Percentiles rank a stretch among this genome's conserved stretches.
Conservation (phyloP, 1,140 invertebrate species). For the Caenorhabditis latens region DNA sequence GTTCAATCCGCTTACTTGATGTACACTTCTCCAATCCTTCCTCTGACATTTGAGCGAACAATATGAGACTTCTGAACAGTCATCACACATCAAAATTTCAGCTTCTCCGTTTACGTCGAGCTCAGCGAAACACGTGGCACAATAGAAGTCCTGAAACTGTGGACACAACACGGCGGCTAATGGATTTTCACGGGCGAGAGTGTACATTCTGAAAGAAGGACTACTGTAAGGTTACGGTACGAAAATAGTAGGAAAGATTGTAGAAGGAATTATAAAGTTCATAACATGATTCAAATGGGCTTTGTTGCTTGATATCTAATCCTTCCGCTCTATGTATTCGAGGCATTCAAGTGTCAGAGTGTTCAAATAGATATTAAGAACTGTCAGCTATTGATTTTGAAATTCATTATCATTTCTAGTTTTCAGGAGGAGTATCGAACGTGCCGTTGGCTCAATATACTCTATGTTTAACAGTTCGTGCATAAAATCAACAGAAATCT, state of each 20-base stretch:
- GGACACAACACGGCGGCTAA: conserved; percentile 7
- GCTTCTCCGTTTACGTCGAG: background rate
- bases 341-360: too few species aligned
- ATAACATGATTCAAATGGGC: too few species aligned
- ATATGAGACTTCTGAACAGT: conserved; percentile 17
- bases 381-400: too few species aligned
- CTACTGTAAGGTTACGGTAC: background rate
- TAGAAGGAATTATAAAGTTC: background rate
- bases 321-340: too few species aligned
- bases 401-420: too few species aligned
- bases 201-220: background rate
- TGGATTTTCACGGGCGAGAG: background rate
- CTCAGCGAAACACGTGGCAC: conserved; percentile 11
- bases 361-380: too few species aligned
- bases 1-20: background rate
- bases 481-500: background rate
- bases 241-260: background rate
- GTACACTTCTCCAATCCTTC: conserved; percentile 23
- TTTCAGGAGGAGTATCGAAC: too few species aligned
- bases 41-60: conserved; percentile 17
- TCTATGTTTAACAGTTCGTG: too few species aligned
- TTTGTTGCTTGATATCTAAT: too few species aligned
- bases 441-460: too few species aligned
- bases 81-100: background rate
- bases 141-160: background rate